These are phyloP conservation scores for Drosophila buzzatii DNA, from an alignment of 2,888 invertebrate genomes.

Conservation along the genomic window DNA sequence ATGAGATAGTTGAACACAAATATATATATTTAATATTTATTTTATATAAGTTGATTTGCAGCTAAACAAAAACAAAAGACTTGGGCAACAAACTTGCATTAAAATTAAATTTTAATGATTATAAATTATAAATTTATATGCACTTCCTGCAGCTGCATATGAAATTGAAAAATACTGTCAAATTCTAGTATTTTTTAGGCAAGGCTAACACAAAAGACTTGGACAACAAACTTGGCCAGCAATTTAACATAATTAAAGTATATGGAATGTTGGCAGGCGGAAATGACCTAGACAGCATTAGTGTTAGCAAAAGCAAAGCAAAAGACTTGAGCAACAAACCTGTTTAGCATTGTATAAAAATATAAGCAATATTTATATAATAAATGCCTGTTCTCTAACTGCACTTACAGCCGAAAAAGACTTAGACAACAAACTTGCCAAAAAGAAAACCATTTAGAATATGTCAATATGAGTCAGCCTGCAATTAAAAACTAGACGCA, in stretches of 20 bases:
- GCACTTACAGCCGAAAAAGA: constrained; percentile 17
- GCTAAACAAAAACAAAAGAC: not conserved
- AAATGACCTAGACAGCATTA: not conserved
- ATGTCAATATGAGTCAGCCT: constrained; percentile 40
- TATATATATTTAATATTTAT: too few species aligned
- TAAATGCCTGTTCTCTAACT: not conserved
- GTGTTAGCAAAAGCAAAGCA: not conserved
- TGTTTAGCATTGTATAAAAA: not conserved
- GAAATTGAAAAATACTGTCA: too few species aligned
- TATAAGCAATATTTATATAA: not conserved
- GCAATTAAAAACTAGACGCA: constrained; percentile 53
- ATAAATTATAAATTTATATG: not conserved
- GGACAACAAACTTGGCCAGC: constrained; percentile 22
- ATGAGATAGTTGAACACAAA: not conserved
- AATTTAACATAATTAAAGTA: not conserved
- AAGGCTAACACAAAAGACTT: constrained; percentile 31
- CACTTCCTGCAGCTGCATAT: too few species aligned
- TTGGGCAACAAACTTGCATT: too few species aligned
- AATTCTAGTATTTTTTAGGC: too few species aligned
- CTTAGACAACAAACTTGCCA: constrained; percentile 37
- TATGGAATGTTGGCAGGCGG: not conserved
- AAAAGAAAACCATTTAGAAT: not conserved
- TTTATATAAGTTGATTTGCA: not conserved
- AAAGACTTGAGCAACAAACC: constrained; percentile 45
- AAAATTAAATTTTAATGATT: too few species aligned